Evolutionary conservation across 2,888 invertebrate genomes (phyloP), one percentile per base, ranked within the genome.

Genomic region (Melinopterus prodromus): DNA sequence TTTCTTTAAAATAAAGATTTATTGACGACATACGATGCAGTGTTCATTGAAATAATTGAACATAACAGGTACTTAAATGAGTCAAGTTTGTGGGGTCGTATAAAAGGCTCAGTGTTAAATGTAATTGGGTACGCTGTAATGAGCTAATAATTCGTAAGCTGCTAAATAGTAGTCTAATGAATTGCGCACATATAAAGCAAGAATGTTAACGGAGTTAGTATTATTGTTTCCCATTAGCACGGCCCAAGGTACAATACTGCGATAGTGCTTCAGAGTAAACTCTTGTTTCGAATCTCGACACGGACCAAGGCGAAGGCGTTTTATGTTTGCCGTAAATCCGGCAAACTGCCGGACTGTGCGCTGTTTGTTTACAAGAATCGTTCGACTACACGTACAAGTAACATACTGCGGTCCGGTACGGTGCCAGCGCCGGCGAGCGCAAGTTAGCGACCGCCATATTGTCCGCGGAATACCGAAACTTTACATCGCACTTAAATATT

Each of bases 311-410:
- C 84, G 86, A 84, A 87, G 87, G 87, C 86, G 87, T 87, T 87
- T 87, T 86, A 87, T 87, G 86, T 86, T 74, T 83, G 87, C 87
- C 85, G 87, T 87, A 87, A 87, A 87, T 87, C 85, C 85, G 84
- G 86, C 85, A 86, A 87, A 87, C 87, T 86, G 87, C 86, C 86
- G 85, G 86, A 85, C 85, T 85, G 85, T 85, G 85, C 86, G 85
- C 87, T 86, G 86, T 87, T 87, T 87, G 87, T 87, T 87, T 87
- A 87, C 87, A 87, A 86, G 86, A 87, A 86, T 83, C 80, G 84
- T 83, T 82, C 83, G 84, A 84, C 85, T 85, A 84, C 84, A 78
- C 71, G 76, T 78, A 78, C 78, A 53, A 76, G 78, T 80, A 80
- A 80, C 78, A 78, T 80, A 80, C 80, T 80, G 80, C 71, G 80